Evolutionary conservation across 2,113 vertebrate species (phyloP).

Genomic region (Falcunculus frontatus): DNA sequence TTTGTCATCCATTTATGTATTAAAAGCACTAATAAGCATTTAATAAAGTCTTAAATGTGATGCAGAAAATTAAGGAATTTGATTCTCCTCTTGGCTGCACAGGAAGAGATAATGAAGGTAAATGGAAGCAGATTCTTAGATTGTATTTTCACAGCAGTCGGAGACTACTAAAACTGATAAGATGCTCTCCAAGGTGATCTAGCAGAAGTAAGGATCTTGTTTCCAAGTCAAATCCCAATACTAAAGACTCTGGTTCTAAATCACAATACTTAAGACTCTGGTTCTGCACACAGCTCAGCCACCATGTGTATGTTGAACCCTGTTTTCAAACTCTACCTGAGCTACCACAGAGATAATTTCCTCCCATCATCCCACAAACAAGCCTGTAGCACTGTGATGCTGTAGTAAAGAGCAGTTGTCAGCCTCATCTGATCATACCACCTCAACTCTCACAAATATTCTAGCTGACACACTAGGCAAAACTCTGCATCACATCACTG

Average conservation of each 20-base stretch:
- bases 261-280: neutral
- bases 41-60: neutral
- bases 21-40: neutral
- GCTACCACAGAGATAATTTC: neutral
- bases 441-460: neutral
- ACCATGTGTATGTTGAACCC: rapidly evolving
- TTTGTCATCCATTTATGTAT: neutral
- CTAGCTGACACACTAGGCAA: neutral
- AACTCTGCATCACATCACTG: neutral
- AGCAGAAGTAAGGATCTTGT: neutral
- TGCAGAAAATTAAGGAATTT: neutral
- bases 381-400: neutral
- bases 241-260: neutral
- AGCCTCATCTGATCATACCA: neutral
- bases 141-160: neutral
- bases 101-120: neutral
- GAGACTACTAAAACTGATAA: neutral
- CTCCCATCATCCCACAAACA: neutral
- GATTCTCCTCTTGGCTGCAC: neutral
- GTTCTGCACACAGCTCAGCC: neutral
- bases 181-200: neutral
- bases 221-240: neutral
- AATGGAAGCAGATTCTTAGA: neutral
- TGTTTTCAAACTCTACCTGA: neutral
- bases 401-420: neutral